Conservation (phyloP, 2,113 vertebrate genomes). For the Excalfactoria chinensis region DNA sequence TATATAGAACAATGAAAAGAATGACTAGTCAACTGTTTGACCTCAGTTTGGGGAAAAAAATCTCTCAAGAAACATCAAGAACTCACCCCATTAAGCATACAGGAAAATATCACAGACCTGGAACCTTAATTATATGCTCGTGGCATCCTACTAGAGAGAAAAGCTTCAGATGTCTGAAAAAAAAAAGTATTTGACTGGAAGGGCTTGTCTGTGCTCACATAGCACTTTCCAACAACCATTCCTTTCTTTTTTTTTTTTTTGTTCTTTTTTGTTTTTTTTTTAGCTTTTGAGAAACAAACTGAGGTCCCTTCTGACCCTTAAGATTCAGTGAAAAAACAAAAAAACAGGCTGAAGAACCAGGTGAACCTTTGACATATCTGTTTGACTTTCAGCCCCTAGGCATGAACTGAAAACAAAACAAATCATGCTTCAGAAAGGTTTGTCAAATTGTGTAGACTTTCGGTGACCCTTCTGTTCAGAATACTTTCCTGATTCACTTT, state of each 20-base stretch:
- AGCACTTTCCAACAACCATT: not conserved
- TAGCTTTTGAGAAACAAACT: not conserved
- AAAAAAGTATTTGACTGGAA: slow-evolving; percentile 10
- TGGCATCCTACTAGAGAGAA: slow-evolving; percentile 11
- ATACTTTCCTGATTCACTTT: not conserved
- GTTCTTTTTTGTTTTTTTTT: not conserved
- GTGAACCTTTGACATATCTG: slow-evolving; percentile 40
- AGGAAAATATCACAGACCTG: slow-evolving; percentile 34
- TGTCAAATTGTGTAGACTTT: not conserved
- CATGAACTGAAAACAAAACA: slow-evolving; percentile 50
- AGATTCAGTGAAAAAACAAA: not conserved
- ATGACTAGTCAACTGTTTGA: slow-evolving; percentile 45
- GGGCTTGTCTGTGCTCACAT: not conserved
- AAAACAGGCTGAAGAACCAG: not conserved
- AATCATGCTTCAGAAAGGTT: slow-evolving; percentile 10
- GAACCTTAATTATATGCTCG: slow-evolving; percentile 59
- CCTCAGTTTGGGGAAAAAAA: not conserved
- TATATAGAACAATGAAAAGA: slow-evolving; percentile 28
- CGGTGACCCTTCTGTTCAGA: slow-evolving; percentile 10
- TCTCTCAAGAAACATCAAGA: slow-evolving; percentile 1
- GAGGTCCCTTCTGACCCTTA: not conserved
- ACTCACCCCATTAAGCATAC: slow-evolving; percentile 4
- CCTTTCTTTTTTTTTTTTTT: not conserved
- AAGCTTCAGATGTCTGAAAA: slow-evolving; percentile 1
- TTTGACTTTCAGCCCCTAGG: slow-evolving; percentile 32